These are phyloP conservation scores for Metalampra italica DNA, from an alignment of 2,888 invertebrate genomes.

Conservation along the genomic window DNA sequence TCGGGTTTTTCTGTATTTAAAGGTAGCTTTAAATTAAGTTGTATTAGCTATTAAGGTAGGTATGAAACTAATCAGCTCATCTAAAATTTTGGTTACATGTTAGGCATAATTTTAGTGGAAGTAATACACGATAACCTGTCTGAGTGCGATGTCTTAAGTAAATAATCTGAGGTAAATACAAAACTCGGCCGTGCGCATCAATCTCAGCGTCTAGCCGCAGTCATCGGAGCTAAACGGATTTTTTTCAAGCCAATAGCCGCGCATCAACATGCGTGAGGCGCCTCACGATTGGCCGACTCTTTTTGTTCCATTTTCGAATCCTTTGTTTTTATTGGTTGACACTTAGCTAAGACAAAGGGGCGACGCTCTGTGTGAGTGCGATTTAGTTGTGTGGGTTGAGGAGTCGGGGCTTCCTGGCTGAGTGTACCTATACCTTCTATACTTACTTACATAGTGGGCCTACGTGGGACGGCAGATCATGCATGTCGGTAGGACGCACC, in stretches of 20 bases:
- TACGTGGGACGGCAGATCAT: slow-evolving; percentile 50
- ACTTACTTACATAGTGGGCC: slow-evolving; percentile 9
- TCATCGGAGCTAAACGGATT: slow-evolving; percentile 75
- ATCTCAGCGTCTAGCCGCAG: slow-evolving; percentile 70
- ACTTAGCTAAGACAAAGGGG: slow-evolving; percentile 79
- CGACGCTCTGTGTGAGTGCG: slow-evolving; percentile 62
- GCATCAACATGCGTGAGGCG: slow-evolving; percentile 75
- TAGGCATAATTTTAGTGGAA: too few relatives aligned
- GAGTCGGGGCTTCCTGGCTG: slow-evolving; percentile 59
- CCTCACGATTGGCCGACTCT: slow-evolving; percentile 70
- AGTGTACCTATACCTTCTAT: slow-evolving; percentile 27
- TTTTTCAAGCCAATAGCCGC: slow-evolving; percentile 76
- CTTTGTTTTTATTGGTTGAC: slow-evolving; percentile 80
- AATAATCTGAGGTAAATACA: slow-evolving; percentile 48
- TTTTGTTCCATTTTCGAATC: slow-evolving; percentile 77
- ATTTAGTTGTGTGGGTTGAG: slow-evolving; percentile 71
- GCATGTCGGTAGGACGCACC: slow-evolving; percentile 38
- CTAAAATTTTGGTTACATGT: too few relatives aligned
- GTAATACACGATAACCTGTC: neutral
- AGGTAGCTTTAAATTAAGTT: too few relatives aligned
- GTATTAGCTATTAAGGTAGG: too few relatives aligned
- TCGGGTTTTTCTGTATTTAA: too few relatives aligned
- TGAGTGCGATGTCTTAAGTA: slow-evolving; percentile 32
- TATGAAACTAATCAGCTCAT: too few relatives aligned
- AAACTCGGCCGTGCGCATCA: slow-evolving; percentile 54